Evolutionary conservation across 2,797 vertebrate species (phyloP).

Genomic region (Lepus oiostolus): DNA sequence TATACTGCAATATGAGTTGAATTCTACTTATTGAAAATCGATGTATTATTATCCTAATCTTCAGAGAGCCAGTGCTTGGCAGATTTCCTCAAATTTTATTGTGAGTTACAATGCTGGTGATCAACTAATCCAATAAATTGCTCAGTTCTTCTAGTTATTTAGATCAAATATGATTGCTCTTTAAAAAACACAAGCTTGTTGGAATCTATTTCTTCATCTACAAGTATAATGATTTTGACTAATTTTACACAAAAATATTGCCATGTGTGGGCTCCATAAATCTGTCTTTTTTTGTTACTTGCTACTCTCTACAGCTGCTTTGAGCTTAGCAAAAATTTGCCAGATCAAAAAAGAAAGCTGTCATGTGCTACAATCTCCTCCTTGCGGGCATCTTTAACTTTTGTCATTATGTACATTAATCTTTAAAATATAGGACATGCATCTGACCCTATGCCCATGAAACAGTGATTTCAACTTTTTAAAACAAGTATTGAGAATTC

Average conservation of each 20-base stretch:
- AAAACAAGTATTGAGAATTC: slow-evolving; percentile 47
- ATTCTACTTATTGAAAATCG: slow-evolving; percentile 79
- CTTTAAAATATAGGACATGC: slow-evolving; percentile 55
- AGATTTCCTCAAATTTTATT: slow-evolving; percentile 76
- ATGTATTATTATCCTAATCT: slow-evolving; percentile 78
- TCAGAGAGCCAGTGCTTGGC: slow-evolving; percentile 82
- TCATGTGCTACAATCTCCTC: slow-evolving; percentile 90
- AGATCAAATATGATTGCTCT: slow-evolving; percentile 87
- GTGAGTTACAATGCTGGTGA: slow-evolving; percentile 84
- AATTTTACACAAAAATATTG: slow-evolving; percentile 90
- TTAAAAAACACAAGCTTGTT: slow-evolving; percentile 87
- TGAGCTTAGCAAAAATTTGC: slow-evolving; percentile 87
- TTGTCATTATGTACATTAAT: slow-evolving; percentile 55
- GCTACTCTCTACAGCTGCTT: slow-evolving; percentile 88
- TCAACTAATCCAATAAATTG: slow-evolving; percentile 88
- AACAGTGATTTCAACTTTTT: slow-evolving; percentile 68
- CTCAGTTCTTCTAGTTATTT: slow-evolving; percentile 86
- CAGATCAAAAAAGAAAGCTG: slow-evolving; percentile 85
- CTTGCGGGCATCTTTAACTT: slow-evolving; percentile 78
- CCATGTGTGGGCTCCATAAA: slow-evolving; percentile 90
- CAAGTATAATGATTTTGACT: slow-evolving; percentile 88
- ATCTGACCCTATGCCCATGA: slow-evolving; percentile 48
- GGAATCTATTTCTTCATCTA: slow-evolving; percentile 87
- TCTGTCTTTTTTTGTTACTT: slow-evolving; percentile 88
- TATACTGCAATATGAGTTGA: slow-evolving; percentile 66